These are phyloP conservation scores for Zoroaster sp. DNA, from an alignment of 53 echinoderm and acorn worm genomes.

Conservation along the genomic window DNA sequence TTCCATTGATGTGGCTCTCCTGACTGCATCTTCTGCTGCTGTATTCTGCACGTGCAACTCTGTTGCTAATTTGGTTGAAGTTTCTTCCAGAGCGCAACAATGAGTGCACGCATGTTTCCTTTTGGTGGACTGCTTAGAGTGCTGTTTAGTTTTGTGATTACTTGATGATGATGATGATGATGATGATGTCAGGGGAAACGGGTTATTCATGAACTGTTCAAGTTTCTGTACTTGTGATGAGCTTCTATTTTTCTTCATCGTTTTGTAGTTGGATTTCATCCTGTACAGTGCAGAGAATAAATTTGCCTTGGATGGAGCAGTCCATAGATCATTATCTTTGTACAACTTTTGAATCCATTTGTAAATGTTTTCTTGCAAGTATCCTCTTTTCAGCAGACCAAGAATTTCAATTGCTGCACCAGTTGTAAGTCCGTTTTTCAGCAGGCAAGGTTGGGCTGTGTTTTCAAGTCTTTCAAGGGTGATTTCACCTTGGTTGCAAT, in stretches of 20 bases:
- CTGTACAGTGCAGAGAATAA: not conserved
- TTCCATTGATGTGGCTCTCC: not conserved
- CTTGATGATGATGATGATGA: no score
- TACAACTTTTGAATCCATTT: not conserved
- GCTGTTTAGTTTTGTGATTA: not conserved
- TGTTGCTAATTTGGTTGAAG: not conserved
- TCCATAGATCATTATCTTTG: not conserved
- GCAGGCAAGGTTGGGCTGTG: not conserved
- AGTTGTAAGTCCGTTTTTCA: slow-evolving; percentile 1
- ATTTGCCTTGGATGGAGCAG: not conserved
- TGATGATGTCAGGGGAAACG: not conserved
- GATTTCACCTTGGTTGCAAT: slow-evolving; percentile 1
- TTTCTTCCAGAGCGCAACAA: not conserved
- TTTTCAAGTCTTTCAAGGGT: not conserved
- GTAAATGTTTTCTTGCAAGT: slow-evolving; percentile 4
- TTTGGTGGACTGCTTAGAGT: not conserved
- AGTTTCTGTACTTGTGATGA: not conserved
- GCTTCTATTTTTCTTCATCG: not conserved
- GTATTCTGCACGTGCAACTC: not conserved
- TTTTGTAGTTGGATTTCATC: not conserved
- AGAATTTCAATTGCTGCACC: slow-evolving; percentile 23
- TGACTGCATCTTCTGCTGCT: slow-evolving; percentile 5
- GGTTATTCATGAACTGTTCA: not conserved
- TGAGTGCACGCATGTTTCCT: not conserved
- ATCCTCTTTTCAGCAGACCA: not conserved